A percentile compares a stretch with the other conserved stretches of the same genome.
These are phyloP conservation scores for Amphibalanus amphitrite DNA, from an alignment of 1,140 invertebrate species.

Conservation along the genomic window DNA sequence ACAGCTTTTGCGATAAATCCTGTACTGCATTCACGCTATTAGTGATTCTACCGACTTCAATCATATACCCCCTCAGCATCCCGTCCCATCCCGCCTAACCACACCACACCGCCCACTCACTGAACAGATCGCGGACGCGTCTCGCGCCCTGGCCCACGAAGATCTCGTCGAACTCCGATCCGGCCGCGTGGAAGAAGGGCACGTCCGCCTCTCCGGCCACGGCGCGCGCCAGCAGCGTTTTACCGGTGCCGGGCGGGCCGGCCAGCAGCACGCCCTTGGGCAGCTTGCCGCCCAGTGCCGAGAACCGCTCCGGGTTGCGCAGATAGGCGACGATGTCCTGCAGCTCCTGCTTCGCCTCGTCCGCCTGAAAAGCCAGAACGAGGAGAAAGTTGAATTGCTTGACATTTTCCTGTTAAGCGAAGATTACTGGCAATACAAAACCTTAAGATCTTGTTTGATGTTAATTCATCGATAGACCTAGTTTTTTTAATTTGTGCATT, in stretches of 20 bases:
- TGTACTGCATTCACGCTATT: too few species aligned
- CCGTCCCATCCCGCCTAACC: too few species aligned
- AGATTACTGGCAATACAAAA: neutral
- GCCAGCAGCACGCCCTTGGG: constrained; percentile 88
- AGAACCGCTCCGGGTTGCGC: constrained; percentile 88
- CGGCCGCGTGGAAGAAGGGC: constrained; percentile 95
- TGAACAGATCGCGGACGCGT: constrained; percentile 85
- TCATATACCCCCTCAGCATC: too few species aligned
- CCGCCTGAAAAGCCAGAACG: constrained; percentile 45
- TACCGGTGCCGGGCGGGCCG: too few species aligned
- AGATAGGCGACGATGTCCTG: constrained; percentile 94
- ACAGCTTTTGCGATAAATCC: too few species aligned
- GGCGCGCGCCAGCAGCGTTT: too few species aligned
- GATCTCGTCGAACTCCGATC: constrained; percentile 97
- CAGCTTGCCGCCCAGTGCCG: constrained; percentile 79
- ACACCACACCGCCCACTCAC: constrained; percentile 39
- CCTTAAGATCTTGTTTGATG: too few species aligned
- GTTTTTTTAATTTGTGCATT: neutral
- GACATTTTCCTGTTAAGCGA: too few species aligned
- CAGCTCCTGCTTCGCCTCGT: constrained; percentile 92
- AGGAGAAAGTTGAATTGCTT: too few species aligned
- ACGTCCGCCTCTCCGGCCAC: constrained; percentile 98
- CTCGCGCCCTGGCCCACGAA: constrained; percentile 93
- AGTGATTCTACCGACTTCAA: too few species aligned
- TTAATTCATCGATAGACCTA: neutral